phyloP scores from a whole-genome alignment of 2,888 invertebrate genomes.

The Gibbula magus region DNA sequence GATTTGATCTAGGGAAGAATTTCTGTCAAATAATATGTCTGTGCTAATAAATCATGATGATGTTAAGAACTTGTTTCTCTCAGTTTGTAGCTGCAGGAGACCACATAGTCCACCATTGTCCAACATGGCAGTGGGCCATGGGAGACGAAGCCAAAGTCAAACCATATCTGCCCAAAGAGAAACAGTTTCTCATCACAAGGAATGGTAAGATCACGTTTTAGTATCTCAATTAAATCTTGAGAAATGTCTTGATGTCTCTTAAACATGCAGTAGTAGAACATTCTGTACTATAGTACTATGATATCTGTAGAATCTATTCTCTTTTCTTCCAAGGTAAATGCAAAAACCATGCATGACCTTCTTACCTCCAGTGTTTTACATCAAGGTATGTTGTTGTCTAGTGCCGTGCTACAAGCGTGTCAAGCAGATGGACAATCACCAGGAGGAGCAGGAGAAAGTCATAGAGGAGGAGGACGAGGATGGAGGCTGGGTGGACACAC shows the following conservation, averaged over 20 bases:
- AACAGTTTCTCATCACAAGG: slow-evolving; percentile 96
- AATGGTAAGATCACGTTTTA: slow-evolving; percentile 79
- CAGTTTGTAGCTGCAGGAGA: slow-evolving; percentile 97
- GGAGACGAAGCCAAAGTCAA: slow-evolving; percentile 93
- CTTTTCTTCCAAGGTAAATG: too few relatives aligned
- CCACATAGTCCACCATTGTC: slow-evolving; percentile 98
- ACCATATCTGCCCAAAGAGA: slow-evolving; percentile 92
- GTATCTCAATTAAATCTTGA: too few relatives aligned
- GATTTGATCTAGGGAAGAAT: too few relatives aligned
- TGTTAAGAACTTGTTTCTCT: slow-evolving; percentile 24
- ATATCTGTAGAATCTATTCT: too few relatives aligned
- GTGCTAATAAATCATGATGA: too few relatives aligned
- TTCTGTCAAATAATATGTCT: too few relatives aligned
- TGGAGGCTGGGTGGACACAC: slow-evolving; percentile 99
- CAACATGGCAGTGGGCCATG: slow-evolving; percentile 98
- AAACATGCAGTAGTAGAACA: too few relatives aligned
- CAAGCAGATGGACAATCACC: slow-evolving; percentile 91
- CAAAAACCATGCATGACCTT: background rate
- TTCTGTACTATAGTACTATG: too few relatives aligned
- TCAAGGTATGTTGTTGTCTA: slow-evolving; percentile 43
- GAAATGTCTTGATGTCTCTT: too few relatives aligned
- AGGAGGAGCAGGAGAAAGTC: slow-evolving; percentile 89
- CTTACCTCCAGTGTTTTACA: background rate
- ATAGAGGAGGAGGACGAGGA: slow-evolving; percentile 88
- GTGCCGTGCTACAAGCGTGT: slow-evolving; percentile 97